Base-by-base conservation (phyloP, 2,888 invertebrate genomes). In the Eumerus sabulonum region DNA sequence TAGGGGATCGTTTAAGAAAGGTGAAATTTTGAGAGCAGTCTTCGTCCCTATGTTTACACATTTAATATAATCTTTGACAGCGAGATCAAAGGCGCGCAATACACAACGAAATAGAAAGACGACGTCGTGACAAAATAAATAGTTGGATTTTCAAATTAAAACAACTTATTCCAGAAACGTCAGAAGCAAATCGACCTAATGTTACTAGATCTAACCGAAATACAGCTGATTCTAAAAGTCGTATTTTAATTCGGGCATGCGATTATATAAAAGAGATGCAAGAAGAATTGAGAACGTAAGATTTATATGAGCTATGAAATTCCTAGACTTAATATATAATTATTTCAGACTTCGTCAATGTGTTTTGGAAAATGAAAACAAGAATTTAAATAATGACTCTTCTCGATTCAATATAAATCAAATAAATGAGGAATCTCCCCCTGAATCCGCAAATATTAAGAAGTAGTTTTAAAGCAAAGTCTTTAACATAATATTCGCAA, bases 121-220 rank as follows among this genome's bases (percentile, higher is more conserved):
- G 98, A 81, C 91, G 98, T 50, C 90, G 98, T 83, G 98, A 98
- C 86, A 98, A 98, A 91, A 98, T 98, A 82, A 98, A 98, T 88
- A 96, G 94, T 86, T 98, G 98, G 98, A 98, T 98, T 83, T 93
- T 95, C 57, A 96, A 96, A 88, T 90, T 98, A 70, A 96, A 97
- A 1, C 95, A 96, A 86, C 93, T 98, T 82, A 94, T 98, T 36
- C 59, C 64, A 60, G 66, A 57, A 42, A 62, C 54, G 60, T 36
- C 44, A 60, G 66, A 42, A 50, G 16, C 59, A 50, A 60, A 36
- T 53, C 67, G 35, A 81, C 66, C 9, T 62, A 47, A 14, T 40
- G 18, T 67, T 16, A 9, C 36, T 19, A 18, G 54, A 18, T 19
- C 38, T 1, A 71, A 59, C 17, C 1, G 93, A 4, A 91, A 93